phyloP scores from a whole-genome alignment of 1,140 invertebrate genomes.

The Eufriesea mexicana region DNA sequence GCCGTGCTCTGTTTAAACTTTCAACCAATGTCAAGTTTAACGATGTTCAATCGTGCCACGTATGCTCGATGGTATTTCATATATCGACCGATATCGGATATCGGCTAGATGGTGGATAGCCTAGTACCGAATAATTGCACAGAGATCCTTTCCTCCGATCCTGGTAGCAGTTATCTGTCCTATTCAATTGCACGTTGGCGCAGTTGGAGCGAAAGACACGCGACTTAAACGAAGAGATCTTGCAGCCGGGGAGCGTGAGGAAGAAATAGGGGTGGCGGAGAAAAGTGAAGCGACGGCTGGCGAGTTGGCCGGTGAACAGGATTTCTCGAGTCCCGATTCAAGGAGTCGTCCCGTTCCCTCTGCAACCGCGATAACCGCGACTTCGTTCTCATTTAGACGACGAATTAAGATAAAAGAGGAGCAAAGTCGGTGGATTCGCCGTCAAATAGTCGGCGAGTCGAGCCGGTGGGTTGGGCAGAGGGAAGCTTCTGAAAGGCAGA shows the following conservation, averaged over 20 bases:
- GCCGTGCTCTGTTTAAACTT: too few species aligned
- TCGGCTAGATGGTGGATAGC: too few species aligned
- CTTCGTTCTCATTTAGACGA: conserved; percentile 70
- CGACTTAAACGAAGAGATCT: conserved; percentile 13
- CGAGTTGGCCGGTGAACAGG: conserved; percentile 55
- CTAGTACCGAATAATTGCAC: too few species aligned
- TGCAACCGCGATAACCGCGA: conserved; percentile 65
- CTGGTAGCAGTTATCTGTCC: too few species aligned
- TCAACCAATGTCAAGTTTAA: too few species aligned
- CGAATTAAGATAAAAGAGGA: conserved; percentile 71
- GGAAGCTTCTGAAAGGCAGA: conserved; percentile 66
- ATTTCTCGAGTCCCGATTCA: conserved; percentile 64
- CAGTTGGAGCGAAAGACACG: neutral
- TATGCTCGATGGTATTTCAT: too few species aligned
- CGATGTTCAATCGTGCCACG: too few species aligned
- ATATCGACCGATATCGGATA: too few species aligned
- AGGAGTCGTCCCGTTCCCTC: conserved; percentile 40
- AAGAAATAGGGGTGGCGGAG: conserved; percentile 33
- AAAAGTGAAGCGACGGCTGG: conserved; percentile 51
- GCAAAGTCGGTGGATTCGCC: conserved; percentile 66
- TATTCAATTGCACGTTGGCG: too few species aligned
- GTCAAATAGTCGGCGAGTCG: conserved; percentile 47
- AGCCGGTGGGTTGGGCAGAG: neutral
- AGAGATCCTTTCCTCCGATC: too few species aligned
- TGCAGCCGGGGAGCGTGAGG: neutral